Evolutionary conservation across 1,140 invertebrate species (phyloP), one percentile per base, ranked within the genome.

Genomic region (Homalodisca vitripennis): DNA sequence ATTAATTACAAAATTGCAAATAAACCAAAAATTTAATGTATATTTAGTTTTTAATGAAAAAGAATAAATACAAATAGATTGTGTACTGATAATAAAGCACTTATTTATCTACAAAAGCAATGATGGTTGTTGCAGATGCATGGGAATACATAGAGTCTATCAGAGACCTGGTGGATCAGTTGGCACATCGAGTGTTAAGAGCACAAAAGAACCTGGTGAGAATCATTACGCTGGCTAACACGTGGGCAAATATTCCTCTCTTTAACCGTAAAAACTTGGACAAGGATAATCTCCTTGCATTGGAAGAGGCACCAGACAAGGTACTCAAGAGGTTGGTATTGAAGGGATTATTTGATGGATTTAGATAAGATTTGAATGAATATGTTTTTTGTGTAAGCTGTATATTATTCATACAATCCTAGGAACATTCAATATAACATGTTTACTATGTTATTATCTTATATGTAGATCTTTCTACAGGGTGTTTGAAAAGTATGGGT

Each of bases 201-300:
- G 83, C 87, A 74, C 84, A 89, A 79, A 75, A 83, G 70, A 78
- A 86, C 71, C 67, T 82, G 2, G 68, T 74, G 12, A 68, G 73
- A 30, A 79, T 87, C 0, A 73, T 84, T 20, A 80, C 81, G 14
- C 78, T 86, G 1, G 88, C 92, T 68, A 83, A 85, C 12, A 77
- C 79, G 0, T 94, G 91, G 92, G 86, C 85, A 1, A 83, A 86
- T 73, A 73, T 80, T 26, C 89, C 92, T 20, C 77, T 94, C 24
- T 89, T 90, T 77, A 85, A 88, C 71, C 78, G 89, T 3, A 84
- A 80, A 75, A 86, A 89, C 72, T 79, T 81, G 0, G 88, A 85
- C 75, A 81, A 83, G 69, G 84, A 88, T 48, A 80, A 84, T 64
- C 75, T 89, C 20, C 75, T 92, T 0, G 80, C 80, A 66, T 73